Evolutionary conservation across 1,140 invertebrate genomes (phyloP), one percentile per base, ranked within the genome.

Genomic region (Drosophila santomea): DNA sequence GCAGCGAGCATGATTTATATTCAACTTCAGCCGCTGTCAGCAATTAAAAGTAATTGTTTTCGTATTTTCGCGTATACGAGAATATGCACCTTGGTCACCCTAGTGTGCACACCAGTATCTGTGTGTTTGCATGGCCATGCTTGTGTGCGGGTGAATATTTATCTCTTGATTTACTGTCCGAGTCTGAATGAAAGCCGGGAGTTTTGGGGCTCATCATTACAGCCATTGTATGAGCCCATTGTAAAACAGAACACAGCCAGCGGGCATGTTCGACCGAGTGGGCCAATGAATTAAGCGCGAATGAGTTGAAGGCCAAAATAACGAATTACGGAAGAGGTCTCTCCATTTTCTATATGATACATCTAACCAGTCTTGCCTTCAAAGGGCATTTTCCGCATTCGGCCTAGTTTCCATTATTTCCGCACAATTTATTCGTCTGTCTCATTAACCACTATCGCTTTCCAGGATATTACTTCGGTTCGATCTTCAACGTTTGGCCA

Each of bases 91-190:
- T 2, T 11, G 63, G 14, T 25, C 47, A 68, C 48, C 51, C 51
- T 57, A 35, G 10, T 68, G 64, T 12, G 48, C 15, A 68, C 51
- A 69, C 32, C 50, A 68, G 48, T 38, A 28, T 25, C 48, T 44
- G 35, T 51, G 35, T 60, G 47, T 32, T 25, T 32, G 39, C 36
- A 32, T 50, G 25, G 38, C 28, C 39, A 7, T 66, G 39, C 56
- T 20, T 54, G 48, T 66, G 28, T 59, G 44, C 48, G 15, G 23
- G 23, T 63, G 67, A 52, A 74, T 78, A 57, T 86, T 82, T 88
- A 88, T 86, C 83, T 86, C 83, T 88, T 88, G 82, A 86, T 86
- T 88, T 88, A 88, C 82, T 80, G 78, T 74, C 66, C 71, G 66
- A 52, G 28, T 38, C 44, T 8, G 57, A 58, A 35, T 58, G 56